A percentile compares a stretch with the other conserved stretches of the same genome.
Conservation (phyloP, 2,797 vertebrate genomes). For the Nothura maculosa region DNA sequence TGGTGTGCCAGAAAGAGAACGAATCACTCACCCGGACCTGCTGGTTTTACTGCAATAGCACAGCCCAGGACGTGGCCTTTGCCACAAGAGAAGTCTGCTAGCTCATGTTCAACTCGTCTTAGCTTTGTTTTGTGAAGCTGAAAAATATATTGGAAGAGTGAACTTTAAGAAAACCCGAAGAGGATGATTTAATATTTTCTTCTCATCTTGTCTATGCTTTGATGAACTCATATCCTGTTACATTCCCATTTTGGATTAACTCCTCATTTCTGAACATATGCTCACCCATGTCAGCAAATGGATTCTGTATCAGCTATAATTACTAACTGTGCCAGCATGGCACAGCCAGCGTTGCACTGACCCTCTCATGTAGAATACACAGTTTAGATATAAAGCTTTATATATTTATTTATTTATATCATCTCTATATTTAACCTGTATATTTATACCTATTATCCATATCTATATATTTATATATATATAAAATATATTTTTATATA, state of each 20-base stretch:
- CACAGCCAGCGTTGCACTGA: not conserved
- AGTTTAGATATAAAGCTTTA: not conserved
- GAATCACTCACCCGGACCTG: not conserved
- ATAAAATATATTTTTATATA: no score
- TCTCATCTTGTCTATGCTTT: not conserved
- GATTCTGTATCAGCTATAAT: not conserved
- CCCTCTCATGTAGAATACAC: not conserved
- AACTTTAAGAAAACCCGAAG: not conserved
- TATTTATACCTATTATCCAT: no score
- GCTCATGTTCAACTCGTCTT: fast-evolving
- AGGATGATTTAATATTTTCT: not conserved
- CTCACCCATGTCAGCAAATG: not conserved
- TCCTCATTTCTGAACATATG: not conserved
- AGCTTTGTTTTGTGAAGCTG: not conserved
- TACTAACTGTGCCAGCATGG: fast-evolving
- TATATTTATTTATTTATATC: no score
- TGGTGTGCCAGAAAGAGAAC: not conserved
- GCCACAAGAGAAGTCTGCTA: fast-evolving
- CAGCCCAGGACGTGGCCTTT: not conserved
- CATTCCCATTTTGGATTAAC: not conserved
- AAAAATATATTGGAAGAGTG: not conserved
- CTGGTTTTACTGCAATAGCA: not conserved
- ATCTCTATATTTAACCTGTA: no score
- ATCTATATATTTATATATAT: no score
- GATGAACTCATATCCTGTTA: not conserved